Percentiles rank a stretch among this genome's conserved stretches.
Conservation (phyloP, 2,113 vertebrate species). For the Corythornis madagascariensis region DNA sequence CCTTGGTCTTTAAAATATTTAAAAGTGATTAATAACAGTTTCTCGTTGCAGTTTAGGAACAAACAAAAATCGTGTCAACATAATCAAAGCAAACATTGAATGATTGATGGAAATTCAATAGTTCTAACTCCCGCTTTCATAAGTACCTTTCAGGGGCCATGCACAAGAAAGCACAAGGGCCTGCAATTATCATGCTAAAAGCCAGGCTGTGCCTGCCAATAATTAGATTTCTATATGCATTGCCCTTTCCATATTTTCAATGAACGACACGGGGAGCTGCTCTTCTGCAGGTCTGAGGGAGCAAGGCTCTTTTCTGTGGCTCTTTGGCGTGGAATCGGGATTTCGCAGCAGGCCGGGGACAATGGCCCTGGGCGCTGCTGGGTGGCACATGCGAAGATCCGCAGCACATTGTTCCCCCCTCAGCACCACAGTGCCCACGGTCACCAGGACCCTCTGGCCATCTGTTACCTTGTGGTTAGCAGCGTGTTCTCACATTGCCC, state of each 20-base stretch:
- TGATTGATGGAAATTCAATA: neutral
- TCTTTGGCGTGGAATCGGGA: neutral
- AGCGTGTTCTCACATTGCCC: neutral
- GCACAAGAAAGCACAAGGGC: neutral
- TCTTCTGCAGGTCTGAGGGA: neutral
- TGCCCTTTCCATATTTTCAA: neutral
- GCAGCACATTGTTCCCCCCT: neutral
- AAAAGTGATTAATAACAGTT: neutral
- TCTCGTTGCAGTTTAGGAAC: neutral
- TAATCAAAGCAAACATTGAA: neutral
- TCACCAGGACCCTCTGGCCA: neutral
- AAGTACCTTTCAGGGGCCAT: neutral
- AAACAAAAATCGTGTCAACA: neutral
- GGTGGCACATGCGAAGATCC: neutral
- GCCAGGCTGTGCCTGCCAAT: neutral
- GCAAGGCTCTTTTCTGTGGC: neutral
- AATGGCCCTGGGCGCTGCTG: neutral
- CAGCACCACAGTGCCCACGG: neutral
- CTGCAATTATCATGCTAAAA: neutral
- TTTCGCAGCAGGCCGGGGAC: neutral
- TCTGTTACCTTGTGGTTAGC: constrained; percentile 10
- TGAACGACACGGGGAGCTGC: neutral
- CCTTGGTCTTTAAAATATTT: neutral
- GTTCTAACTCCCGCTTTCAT: neutral
- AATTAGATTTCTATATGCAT: constrained; percentile 52